A percentile compares a stretch with the other conserved stretches of the same genome.
phyloP scores from a whole-genome alignment of 2,797 vertebrate genomes.

The Xenentodon cancila region DNA sequence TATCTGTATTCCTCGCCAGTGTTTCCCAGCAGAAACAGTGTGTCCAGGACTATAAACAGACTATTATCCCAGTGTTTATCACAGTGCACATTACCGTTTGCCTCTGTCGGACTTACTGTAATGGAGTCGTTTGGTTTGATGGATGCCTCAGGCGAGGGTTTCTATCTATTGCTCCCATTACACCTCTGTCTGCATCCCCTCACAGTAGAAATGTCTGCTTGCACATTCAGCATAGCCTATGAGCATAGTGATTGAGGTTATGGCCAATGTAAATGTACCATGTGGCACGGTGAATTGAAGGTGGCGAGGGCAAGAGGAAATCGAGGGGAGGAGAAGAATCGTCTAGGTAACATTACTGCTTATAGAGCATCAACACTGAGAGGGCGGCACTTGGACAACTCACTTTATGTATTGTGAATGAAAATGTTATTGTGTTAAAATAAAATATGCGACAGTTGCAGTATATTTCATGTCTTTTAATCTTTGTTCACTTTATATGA shows the following conservation, averaged over 20 bases:
- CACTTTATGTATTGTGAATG: conserved; percentile 31
- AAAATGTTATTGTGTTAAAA: conserved; percentile 24
- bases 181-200: conserved; percentile 67
- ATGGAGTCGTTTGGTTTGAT: conserved; percentile 83
- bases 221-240: conserved; percentile 66
- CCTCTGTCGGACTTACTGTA: conserved; percentile 82
- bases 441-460: conserved; percentile 15
- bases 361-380: conserved; percentile 18
- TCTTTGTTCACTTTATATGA: not conserved
- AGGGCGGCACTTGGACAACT: conserved; percentile 18
- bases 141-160: conserved; percentile 74
- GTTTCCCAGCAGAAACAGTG: conserved; percentile 78
- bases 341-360: conserved; percentile 38
- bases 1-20: conserved; percentile 76
- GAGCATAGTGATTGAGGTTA: conserved; percentile 75
- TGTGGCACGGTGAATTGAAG: conserved; percentile 71
- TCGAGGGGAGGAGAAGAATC: conserved; percentile 53
- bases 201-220: conserved; percentile 67
- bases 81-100: conserved; percentile 77
- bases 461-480: not conserved
- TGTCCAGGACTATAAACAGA: conserved; percentile 80
- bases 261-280: conserved; percentile 79
- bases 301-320: conserved; percentile 68
- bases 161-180: conserved; percentile 77
- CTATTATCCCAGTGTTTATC: conserved; percentile 82